Base-by-base conservation (phyloP, 2,113 vertebrate genomes). In the Sinocyclocheilus anshuiensis region DNA sequence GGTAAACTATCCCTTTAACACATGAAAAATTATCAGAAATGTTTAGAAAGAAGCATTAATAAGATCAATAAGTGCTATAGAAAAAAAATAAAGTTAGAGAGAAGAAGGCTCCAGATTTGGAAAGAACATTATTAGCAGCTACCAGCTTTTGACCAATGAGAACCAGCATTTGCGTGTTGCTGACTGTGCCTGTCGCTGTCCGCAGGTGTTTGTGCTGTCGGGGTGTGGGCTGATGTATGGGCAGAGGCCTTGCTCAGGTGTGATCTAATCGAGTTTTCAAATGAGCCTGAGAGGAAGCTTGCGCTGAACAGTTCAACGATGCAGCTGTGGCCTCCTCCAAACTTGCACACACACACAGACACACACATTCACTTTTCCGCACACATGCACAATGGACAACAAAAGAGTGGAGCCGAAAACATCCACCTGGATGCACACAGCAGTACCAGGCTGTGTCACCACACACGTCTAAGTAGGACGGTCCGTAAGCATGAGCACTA, bases 211-310 rank as follows among this genome's bases (percentile, higher is more conserved):
- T 77, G 81, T 74, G 55, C 87, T 88, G 80, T 86, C 84, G 74
- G 63, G 36, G 79, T 50, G 82, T 67, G 42, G 75, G 55, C 87
- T 90, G 90, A 92, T 93, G 92, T 92, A 93, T 93, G 92, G 90
- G 90, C 87, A 92, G 88, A 88, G 88, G 87, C n/a, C 86, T 90
- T 90, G 88, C 91, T 93, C 93, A 94, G 93, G 93, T 93, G 92
- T 92, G 92, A 92, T 91, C 89, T 94, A 93, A 93, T 93, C 87
- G 89, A 91, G 92, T 93, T 92, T 33, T 94, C 91, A 93, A 93
- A 94, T 94, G 91, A 93, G 92, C 90, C 84, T 77, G 83, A 88
- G 87, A 87, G 84, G 83, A 72, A 86, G 79, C 77, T 61, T 33
- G 53, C 33, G 20, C 78, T 75, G 42, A 78, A 77, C 29, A 45